Evolutionary conservation across 2,113 vertebrate species (phyloP).

Genomic region (Tenebrosternarchus preto): DNA sequence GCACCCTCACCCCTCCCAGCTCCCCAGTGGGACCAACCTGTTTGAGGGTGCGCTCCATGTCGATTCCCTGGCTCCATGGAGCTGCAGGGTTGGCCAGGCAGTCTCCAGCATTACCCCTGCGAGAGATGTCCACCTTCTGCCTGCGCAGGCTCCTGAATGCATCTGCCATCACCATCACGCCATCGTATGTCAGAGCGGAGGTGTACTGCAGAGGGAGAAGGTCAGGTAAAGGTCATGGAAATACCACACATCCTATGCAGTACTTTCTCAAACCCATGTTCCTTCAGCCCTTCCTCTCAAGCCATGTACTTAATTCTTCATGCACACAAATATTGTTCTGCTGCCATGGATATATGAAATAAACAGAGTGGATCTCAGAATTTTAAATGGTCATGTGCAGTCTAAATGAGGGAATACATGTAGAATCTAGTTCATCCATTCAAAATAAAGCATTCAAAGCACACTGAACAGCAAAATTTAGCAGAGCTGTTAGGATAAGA

Average conservation of each 20-base stretch:
- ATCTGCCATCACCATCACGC: constrained; percentile 98
- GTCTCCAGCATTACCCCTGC: constrained; percentile 94
- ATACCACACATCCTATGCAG: constrained; percentile 2
- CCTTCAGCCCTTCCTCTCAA: neutral
- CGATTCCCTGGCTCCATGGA: constrained; percentile 95
- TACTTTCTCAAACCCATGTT: neutral
- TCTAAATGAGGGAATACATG: neutral
- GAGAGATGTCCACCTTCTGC: constrained; percentile 96
- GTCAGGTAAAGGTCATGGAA: constrained; percentile 15
- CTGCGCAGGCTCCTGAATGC: constrained; percentile 93
- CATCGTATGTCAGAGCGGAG: constrained; percentile 94
- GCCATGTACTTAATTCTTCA: constrained; percentile 11
- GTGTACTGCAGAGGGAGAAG: constrained; percentile 82
- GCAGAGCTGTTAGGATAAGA: neutral
- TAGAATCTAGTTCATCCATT: neutral
- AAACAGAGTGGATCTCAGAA: neutral
- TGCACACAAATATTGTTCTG: neutral
- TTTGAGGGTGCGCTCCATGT: constrained; percentile 89
- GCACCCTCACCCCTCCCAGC: constrained; percentile 7
- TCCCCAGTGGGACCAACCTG: constrained; percentile 72
- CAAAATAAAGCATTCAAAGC: neutral
- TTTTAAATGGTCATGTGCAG: neutral
- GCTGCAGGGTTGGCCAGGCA: constrained; percentile 97
- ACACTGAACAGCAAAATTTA: neutral
- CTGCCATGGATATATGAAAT: neutral